Conservation (phyloP, 2,113 vertebrate genomes). For the Carettochelys insculpta region DNA sequence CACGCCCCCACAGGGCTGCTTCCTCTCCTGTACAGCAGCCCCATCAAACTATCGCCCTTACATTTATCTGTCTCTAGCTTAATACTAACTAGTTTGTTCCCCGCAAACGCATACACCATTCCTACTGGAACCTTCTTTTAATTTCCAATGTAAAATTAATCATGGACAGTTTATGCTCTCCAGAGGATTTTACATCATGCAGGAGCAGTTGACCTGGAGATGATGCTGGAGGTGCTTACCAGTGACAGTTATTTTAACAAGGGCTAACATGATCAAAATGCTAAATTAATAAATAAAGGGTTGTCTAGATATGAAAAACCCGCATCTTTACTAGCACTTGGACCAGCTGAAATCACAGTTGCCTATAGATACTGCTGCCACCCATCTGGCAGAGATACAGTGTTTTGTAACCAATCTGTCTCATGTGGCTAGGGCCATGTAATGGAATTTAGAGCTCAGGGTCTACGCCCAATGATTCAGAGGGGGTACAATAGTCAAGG, state of each 20-base stretch:
- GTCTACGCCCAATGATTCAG: background rate
- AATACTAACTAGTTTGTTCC: background rate
- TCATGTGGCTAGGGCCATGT: background rate
- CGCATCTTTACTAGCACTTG: fast-evolving
- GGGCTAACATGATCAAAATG: background rate
- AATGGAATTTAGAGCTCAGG: background rate
- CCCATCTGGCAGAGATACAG: background rate
- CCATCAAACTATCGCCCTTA: background rate
- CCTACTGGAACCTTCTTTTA: background rate
- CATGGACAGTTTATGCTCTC: background rate
- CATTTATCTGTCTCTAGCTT: background rate
- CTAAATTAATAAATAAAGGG: background rate
- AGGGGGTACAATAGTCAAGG: background rate
- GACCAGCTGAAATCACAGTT: background rate
- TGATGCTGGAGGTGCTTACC: fast-evolving
- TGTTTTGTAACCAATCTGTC: background rate
- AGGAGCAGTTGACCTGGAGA: fast-evolving
- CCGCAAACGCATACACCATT: too few relatives aligned
- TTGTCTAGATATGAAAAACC: background rate
- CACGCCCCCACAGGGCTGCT: too few relatives aligned
- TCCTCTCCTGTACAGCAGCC: background rate
- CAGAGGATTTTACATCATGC: background rate
- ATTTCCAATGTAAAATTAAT: background rate
- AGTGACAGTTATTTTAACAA: background rate
- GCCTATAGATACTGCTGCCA: background rate